phyloP scores from a whole-genome alignment of 2,888 invertebrate species.

The Parascotia fuliginaria region DNA sequence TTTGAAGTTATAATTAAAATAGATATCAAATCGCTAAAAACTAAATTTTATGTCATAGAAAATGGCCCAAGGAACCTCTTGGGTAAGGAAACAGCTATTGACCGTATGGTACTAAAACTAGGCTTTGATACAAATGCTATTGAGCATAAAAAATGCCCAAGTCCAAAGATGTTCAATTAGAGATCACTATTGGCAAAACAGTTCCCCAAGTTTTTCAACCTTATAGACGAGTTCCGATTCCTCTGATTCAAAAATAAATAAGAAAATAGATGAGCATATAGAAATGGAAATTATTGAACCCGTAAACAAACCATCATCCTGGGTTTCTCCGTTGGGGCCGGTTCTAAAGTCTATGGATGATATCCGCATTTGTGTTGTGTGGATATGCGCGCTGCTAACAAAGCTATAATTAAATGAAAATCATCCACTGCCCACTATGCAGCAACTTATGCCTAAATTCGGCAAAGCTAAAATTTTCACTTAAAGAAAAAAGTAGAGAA shows the following conservation, averaged over 20 bases:
- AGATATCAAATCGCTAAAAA: not conserved
- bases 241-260: slow-evolving; percentile 14
- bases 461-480: slow-evolving; percentile 1
- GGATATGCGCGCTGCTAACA: slow-evolving; percentile 5
- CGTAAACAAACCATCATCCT: slow-evolving; percentile 6
- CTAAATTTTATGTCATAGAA: slow-evolving; percentile 4
- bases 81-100: slow-evolving; percentile 27
- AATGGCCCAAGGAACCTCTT: slow-evolving; percentile 30
- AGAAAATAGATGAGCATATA: slow-evolving; percentile 14
- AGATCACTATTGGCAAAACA: not conserved
- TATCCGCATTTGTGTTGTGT: not conserved
- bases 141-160: slow-evolving; percentile 1
- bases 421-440: slow-evolving; percentile 32
- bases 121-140: slow-evolving; percentile 21
- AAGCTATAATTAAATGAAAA: slow-evolving; percentile 29
- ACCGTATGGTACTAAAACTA: slow-evolving; percentile 27
- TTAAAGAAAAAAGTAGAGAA: slow-evolving; percentile 1
- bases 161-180: slow-evolving; percentile 8
- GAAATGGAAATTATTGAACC: slow-evolving; percentile 4
- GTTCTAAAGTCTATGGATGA: not conserved
- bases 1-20: slow-evolving; percentile 25
- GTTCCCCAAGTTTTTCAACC: slow-evolving; percentile 16
- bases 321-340: slow-evolving; percentile 26
- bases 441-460: not conserved
- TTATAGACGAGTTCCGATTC: slow-evolving; percentile 31